Base-by-base conservation (phyloP, 2,888 invertebrate genomes). In the Gari tellinella region DNA sequence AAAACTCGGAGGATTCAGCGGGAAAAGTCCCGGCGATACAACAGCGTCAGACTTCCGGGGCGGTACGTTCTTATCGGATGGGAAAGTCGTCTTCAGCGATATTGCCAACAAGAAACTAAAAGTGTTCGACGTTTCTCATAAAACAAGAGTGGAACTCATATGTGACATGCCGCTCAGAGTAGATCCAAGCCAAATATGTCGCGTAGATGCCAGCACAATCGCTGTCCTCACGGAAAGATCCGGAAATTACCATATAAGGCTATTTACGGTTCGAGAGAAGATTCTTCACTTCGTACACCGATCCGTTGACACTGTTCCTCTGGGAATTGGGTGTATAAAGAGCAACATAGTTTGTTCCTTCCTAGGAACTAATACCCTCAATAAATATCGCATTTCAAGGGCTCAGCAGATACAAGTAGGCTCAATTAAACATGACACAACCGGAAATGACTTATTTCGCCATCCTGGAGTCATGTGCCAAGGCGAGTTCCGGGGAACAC, bases 261-360 rank as follows among this genome's bases (percentile, higher is more conserved):
- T 78, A n/a, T 72, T 78, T 46, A 78, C 78, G 8, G 46, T 78
- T 7, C 52, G 78, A 17, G 78, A 78, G 38, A 73, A 74, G 43
- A 66, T 78, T 2, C 60, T 43, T 17, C 66, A 78, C 45, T 74
- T 72, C 45, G 78, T 78, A 2, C 73, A 78, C n/a, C 52, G 58
- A 7, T 49, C 64, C 1, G 41, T 78, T 8, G 70, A 70, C 15
- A 67, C 67, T 7, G 41, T 65, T 3, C 78, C 77, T 1, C 57
- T 78, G 23, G 70, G 78, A 14, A 37, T 78, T 12, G 72, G 61
- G 1, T 67, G 25, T 41, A 64, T 74, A 2, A 53, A 72, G 12
- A 78, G 74, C 14, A 78, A 70, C 23, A 19, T 78, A n/a, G 52
- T 74, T 15, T 78, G 73, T 43, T 67, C 78, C 15, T 70, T 74